A percentile compares a stretch with the other conserved stretches of the same genome.
phyloP scores from a whole-genome alignment of 2,797 vertebrate species.

The Podargus strigoides region DNA sequence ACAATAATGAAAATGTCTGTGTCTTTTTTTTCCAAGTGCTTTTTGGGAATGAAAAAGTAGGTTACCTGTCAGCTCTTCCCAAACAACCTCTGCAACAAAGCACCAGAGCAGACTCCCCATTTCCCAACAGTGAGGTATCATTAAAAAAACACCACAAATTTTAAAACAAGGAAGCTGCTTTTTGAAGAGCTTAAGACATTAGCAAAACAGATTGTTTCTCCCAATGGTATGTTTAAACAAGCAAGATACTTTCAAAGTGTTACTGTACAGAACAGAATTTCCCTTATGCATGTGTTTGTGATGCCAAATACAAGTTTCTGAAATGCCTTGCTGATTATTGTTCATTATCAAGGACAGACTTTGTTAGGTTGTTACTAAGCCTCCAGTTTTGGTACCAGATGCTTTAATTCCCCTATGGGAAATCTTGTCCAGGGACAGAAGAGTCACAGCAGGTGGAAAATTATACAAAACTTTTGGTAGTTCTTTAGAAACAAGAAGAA shows the following conservation, averaged over 20 bases:
- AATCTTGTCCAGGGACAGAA: not conserved
- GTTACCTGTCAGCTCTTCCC: not conserved
- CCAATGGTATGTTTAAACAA: slow-evolving; percentile 23
- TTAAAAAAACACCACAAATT: not conserved
- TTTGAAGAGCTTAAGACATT: slow-evolving; percentile 28
- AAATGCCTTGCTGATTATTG: not conserved
- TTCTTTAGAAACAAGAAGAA: not conserved
- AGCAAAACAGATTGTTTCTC: slow-evolving; percentile 55
- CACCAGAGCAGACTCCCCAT: not conserved
- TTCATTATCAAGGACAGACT: not conserved
- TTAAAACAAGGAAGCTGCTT: not conserved
- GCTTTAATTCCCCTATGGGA: not conserved
- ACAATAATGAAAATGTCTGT: not conserved
- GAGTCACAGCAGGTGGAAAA: not conserved
- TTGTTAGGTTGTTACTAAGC: not conserved
- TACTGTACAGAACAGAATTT: slow-evolving; percentile 11
- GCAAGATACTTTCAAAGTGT: slow-evolving; percentile 21
- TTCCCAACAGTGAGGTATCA: not conserved
- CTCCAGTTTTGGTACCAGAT: not conserved
- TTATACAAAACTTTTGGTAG: not conserved
- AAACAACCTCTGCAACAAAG: not conserved
- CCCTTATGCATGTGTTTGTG: not conserved
- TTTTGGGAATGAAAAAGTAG: not conserved
- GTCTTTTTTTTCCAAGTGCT: not conserved
- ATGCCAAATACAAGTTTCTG: not conserved